phyloP scores from a whole-genome alignment of 2,888 invertebrate species.

The Blastobasis adustella region DNA sequence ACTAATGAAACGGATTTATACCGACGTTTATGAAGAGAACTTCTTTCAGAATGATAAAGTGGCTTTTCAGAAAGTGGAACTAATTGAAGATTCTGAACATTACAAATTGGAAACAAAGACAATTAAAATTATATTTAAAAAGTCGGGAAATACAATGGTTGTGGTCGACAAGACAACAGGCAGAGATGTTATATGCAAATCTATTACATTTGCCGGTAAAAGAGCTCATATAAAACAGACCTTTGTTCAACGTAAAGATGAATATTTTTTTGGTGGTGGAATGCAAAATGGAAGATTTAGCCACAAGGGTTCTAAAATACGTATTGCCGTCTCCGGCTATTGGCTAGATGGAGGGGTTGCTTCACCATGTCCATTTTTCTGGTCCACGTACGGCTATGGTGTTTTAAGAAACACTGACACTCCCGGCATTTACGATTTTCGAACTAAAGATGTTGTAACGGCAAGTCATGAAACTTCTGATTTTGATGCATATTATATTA shows the following conservation, averaged over 20 bases:
- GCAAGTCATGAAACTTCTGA: conserved; percentile 37
- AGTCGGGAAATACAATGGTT: conserved; percentile 38
- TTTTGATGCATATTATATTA: conserved; percentile 59
- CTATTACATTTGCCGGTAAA: conserved; percentile 35
- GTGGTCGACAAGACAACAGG: conserved; percentile 43
- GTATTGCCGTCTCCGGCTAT: conserved; percentile 50
- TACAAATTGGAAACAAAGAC: conserved; percentile 42
- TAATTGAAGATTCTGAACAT: conserved; percentile 26
- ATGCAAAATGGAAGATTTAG: conserved; percentile 66
- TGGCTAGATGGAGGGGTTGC: conserved; percentile 55
- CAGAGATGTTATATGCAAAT: conserved; percentile 46
- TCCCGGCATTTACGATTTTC: conserved; percentile 54
- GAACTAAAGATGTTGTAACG: conserved; percentile 22
- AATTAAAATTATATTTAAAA: conserved; percentile 47
- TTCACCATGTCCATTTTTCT: conserved; percentile 62
- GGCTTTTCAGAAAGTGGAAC: conserved; percentile 37
- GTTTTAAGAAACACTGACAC: conserved; percentile 61
- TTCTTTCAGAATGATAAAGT: conserved; percentile 41
- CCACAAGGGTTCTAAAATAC: conserved; percentile 52
- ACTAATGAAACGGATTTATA: conserved; percentile 50
- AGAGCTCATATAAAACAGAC: conserved; percentile 35
- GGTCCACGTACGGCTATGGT: conserved; percentile 60
- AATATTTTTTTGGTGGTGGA: conserved; percentile 61
- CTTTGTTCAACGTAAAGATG: conserved; percentile 37
- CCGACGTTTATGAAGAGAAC: no score